Conservation (phyloP, 1,140 invertebrate genomes). For the Neocloeon triangulifer region DNA sequence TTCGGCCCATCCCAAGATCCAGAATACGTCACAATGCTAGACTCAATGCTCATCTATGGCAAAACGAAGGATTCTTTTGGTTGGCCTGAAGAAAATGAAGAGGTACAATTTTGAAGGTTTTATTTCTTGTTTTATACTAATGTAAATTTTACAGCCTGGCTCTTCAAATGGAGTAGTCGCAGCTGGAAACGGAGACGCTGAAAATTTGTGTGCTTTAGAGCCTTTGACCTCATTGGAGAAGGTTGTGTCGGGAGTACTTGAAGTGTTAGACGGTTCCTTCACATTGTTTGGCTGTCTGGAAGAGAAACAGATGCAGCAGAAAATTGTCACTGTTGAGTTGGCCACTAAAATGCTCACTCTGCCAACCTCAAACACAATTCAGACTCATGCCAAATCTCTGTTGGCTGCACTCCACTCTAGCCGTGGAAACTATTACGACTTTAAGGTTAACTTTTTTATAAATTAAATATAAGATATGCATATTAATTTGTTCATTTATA, state of each 20-base stretch:
- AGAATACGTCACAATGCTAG: conserved; percentile 73
- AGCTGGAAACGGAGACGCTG: neutral
- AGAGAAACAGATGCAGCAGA: conserved; percentile 13
- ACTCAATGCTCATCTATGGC: conserved; percentile 68
- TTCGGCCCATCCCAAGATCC: conserved; percentile 81
- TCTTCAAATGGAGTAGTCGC: neutral
- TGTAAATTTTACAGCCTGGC: too few relatives aligned
- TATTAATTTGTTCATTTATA: conserved; percentile 8
- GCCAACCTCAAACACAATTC: conserved; percentile 55
- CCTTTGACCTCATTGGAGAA: conserved; percentile 28
- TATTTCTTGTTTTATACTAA: too few relatives aligned
- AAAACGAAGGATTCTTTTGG: conserved; percentile 91
- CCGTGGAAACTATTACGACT: conserved; percentile 53
- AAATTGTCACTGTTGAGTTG: conserved; percentile 38
- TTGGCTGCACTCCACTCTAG: conserved; percentile 55
- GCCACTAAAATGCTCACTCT: conserved; percentile 60
- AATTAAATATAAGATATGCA: conserved; percentile 7
- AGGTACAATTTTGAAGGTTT: conserved; percentile 20
- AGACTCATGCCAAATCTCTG: conserved; percentile 53
- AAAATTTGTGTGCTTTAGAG: conserved; percentile 7
- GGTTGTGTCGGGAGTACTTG: conserved; percentile 45
- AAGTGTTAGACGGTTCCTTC: conserved; percentile 50
- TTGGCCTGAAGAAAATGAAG: conserved; percentile 90
- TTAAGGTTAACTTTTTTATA: conserved; percentile 37
- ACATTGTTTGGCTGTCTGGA: conserved; percentile 13